Base-by-base conservation (phyloP, 30 jellyfish, hydroid and myxozoan species). In the Cassiopea xamachana region DNA sequence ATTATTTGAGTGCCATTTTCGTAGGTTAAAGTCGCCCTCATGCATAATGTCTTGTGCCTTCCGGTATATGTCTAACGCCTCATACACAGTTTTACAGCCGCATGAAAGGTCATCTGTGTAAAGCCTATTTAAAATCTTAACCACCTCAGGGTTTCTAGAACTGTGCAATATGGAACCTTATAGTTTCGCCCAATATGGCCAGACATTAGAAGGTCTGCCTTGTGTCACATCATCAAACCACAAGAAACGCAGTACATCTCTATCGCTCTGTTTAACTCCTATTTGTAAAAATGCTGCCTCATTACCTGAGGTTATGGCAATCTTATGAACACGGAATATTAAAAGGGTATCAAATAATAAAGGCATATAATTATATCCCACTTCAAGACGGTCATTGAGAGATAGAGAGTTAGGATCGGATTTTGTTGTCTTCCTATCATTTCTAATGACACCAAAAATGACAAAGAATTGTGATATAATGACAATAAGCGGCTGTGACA, bases 11-110 rank as follows among this genome's bases (percentile, higher is more conserved):
- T 55, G 7, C 64, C 64, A 55, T 55, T 55, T 55, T 55, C 64
- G 82, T 68, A 87, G 73, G 46, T 88, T 77, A 85, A 93, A 88
- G 8, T 92, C 95, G 8, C 94, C 97, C 50, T 79, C 49, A 47
- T 46, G 17, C 83, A 84, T 55, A 51, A 84, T 84, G 46, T 69
- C 75, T 55, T 86, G 73, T 16, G 89, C 51, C 74, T 86, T 10
- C 64, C 64, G 64, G 64, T 55, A 55, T 55, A 60, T 73, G 43
- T 13, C 74, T 71, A 27, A 86, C 55, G 93, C 93, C 60, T 86
- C 89, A 88, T 50, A n/a, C 7, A 55, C 78, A 2, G 60, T 46
- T 45, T 75, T 51, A 4, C 60, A 88, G n/a, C 93, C 87, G 48
- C 80, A 73, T 12, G 88, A 73, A 46, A 86, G n/a, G 60, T 86